Conservation (phyloP, 2,797 vertebrate genomes). For the Choloepus didactylus region DNA sequence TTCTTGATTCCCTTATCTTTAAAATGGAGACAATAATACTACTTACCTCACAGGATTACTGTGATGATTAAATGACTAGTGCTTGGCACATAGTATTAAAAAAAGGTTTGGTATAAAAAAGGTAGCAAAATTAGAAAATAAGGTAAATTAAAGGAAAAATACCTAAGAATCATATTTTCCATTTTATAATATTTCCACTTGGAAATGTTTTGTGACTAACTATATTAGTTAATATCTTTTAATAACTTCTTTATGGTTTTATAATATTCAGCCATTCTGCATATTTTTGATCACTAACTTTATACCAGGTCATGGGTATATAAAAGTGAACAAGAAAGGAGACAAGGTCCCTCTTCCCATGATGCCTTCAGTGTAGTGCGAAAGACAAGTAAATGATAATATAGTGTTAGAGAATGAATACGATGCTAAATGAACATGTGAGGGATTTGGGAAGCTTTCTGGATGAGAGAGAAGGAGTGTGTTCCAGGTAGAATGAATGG, state of each 20-base stretch:
- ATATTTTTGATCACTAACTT: constrained; percentile 33
- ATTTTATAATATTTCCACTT: constrained; percentile 11
- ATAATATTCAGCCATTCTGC: not conserved
- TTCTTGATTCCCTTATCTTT: constrained; percentile 41
- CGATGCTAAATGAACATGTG: not conserved
- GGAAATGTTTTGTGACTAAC: constrained; percentile 6
- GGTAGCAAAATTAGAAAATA: constrained; percentile 27
- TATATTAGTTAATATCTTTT: constrained; percentile 28
- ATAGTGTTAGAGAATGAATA: not conserved
- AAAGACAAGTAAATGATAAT: not conserved
- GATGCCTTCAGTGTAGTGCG: not conserved
- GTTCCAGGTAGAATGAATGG: not conserved
- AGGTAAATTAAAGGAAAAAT: constrained; percentile 3
- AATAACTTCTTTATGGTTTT: not conserved
- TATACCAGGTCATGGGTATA: not conserved
- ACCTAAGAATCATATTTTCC: not conserved
- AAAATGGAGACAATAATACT: not conserved
- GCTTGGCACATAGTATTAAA: not conserved
- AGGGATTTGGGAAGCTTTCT: not conserved
- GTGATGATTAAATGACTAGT: constrained; percentile 41
- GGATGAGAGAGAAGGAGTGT: not conserved
- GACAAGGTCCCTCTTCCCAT: not conserved
- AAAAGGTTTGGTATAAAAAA: not conserved
- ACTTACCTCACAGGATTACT: constrained; percentile 10
- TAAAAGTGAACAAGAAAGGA: not conserved